A percentile compares a stretch with the other conserved stretches of the same genome.
These are phyloP conservation scores for Martes martes DNA, from an alignment of 2,113 vertebrate species.

Conservation along the genomic window DNA sequence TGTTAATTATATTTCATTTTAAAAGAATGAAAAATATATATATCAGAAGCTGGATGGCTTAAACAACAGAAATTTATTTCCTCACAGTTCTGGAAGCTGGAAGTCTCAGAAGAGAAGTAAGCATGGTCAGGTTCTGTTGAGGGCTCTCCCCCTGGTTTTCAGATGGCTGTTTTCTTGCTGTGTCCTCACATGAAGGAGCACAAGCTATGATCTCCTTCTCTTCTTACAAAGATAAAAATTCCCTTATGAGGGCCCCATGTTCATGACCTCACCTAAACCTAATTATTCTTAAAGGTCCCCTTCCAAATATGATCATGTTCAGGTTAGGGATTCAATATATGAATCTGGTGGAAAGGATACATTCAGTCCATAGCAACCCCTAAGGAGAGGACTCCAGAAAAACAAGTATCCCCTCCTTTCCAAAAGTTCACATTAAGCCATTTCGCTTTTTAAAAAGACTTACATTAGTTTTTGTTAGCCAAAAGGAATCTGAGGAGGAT, in stretches of 20 bases:
- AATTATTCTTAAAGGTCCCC: background rate
- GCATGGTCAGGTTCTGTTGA: background rate
- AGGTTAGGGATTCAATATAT: background rate
- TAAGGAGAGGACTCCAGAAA: background rate
- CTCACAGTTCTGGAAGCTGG: background rate
- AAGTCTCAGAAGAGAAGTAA: background rate
- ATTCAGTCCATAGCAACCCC: background rate
- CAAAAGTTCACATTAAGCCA: background rate
- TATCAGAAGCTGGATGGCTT: background rate
- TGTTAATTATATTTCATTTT: background rate
- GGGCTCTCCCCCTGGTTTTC: background rate
- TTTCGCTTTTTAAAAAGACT: background rate
- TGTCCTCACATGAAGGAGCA: background rate
- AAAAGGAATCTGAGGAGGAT: background rate
- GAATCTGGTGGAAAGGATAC: background rate
- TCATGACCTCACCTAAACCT: background rate
- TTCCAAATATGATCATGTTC: background rate
- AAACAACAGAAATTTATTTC: background rate
- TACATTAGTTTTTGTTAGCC: background rate
- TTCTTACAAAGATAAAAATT: background rate
- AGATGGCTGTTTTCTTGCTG: background rate
- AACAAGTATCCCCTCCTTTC: background rate
- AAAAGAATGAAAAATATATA: background rate
- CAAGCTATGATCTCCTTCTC: background rate
- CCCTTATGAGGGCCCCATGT: background rate